Percentiles rank a stretch among this genome's conserved stretches.
Evolutionary conservation across 1,140 invertebrate species (phyloP).

Genomic region (Hestina assimilis): DNA sequence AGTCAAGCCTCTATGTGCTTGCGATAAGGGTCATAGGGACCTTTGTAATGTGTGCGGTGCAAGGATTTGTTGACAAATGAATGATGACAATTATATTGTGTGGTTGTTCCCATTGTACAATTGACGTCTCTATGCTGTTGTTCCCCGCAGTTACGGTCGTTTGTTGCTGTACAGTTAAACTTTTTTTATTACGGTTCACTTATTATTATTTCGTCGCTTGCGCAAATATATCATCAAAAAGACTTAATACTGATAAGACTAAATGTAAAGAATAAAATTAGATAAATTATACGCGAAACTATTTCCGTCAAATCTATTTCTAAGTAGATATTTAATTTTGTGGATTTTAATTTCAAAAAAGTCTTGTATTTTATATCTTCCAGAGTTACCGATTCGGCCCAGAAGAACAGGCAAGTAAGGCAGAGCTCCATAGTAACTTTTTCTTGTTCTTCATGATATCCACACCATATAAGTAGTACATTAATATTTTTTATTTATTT

Average conservation of each 20-base stretch:
- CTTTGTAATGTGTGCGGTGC: slow-evolving; percentile 31
- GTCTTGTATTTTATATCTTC: too few relatives aligned
- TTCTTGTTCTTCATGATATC: too few relatives aligned
- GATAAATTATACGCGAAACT: too few relatives aligned
- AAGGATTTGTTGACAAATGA: slow-evolving; percentile 65
- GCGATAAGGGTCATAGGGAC: slow-evolving; percentile 43
- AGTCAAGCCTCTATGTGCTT: slow-evolving; percentile 41
- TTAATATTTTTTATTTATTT: too few relatives aligned
- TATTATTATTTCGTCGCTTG: slow-evolving; percentile 8
- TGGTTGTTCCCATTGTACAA: slow-evolving; percentile 54
- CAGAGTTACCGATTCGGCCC: too few relatives aligned
- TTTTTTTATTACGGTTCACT: slow-evolving; percentile 13
- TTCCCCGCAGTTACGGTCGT: slow-evolving; percentile 35
- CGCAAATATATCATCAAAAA: background rate
- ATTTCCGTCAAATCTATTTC: too few relatives aligned
- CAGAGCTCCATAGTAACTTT: too few relatives aligned
- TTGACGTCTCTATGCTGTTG: slow-evolving; percentile 62
- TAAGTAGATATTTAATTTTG: too few relatives aligned
- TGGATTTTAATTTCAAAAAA: too few relatives aligned
- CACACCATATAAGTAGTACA: too few relatives aligned
- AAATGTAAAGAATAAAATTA: too few relatives aligned
- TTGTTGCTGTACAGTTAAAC: slow-evolving; percentile 23
- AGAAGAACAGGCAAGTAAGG: too few relatives aligned
- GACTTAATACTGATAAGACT: background rate
- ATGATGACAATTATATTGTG: slow-evolving; percentile 71